Conservation (phyloP, 2,797 vertebrate genomes). For the Centropyge bicolor region DNA sequence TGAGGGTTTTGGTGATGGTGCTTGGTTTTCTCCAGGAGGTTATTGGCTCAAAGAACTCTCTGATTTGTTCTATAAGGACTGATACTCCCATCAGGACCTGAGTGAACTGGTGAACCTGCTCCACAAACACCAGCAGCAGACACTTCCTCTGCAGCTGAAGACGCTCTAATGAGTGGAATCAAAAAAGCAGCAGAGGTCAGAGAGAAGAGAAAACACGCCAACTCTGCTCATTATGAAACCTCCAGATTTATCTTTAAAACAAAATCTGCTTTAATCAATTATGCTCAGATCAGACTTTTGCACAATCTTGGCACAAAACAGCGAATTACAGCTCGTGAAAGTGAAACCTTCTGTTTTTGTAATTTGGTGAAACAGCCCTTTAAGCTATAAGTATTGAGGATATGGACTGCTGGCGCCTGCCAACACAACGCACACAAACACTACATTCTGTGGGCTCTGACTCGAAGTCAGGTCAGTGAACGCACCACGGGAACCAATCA, state of each 20-base stretch:
- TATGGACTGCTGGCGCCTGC: not conserved
- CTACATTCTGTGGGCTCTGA: not conserved
- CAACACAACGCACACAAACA: not conserved
- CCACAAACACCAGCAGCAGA: not conserved
- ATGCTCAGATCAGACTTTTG: not conserved
- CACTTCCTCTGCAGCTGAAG: conserved; percentile 4
- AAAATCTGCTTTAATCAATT: not conserved
- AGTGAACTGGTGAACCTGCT: not conserved
- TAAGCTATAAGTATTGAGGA: not conserved
- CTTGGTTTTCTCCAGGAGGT: not conserved
- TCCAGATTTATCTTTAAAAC: not conserved
- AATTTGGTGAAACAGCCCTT: not conserved
- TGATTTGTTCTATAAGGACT: conserved; percentile 3
- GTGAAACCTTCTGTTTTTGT: not conserved
- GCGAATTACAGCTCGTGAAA: not conserved
- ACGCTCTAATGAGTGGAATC: conserved; percentile 27
- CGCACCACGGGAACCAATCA: conserved; percentile 29
- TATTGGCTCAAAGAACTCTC: not conserved
- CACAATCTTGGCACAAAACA: not conserved
- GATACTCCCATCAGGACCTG: not conserved
- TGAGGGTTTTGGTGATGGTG: not conserved
- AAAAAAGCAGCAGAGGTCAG: conserved; percentile 18
- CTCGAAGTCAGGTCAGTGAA: conserved; percentile 50
- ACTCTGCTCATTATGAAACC: conserved; percentile 12
- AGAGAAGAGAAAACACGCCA: not conserved